Evolutionary conservation across 2,113 vertebrate species (phyloP), one percentile per base, ranked within the genome.

Genomic region (Pluvialis apricaria): DNA sequence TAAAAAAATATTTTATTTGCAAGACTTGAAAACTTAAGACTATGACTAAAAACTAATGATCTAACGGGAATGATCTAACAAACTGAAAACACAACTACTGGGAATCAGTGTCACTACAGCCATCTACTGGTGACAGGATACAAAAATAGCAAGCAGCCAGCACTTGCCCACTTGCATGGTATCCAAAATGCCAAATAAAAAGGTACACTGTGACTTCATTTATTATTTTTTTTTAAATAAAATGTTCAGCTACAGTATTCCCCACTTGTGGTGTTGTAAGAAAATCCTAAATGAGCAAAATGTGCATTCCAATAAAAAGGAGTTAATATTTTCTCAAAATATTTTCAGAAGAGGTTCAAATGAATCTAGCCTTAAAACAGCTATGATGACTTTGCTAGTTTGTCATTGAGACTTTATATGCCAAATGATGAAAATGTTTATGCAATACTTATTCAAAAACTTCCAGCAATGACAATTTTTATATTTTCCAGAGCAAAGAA

Each of bases 51-150:
- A 89, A 34, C 19, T 17, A 57, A 54, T 7, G 28, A 75, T 29
- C 32, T 42, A 60, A 71, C 1, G 16, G 32, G 29, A 86, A 36
- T 17, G 24, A 78, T 28, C 40, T 40, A 81, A 72, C 15, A 72
- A 77, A 60, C 19, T 62, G 44, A 68, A 83, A 64, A 72, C 4
- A 51, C 18, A 79, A 9, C 32, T 85, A 7, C 57, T 79, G 44
- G 49, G 71, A 80, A 82, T 40, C 21, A 81, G 29, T 36, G 69
- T 45, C 76, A 57, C 84, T 96, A 75, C 85, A 91, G 93, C 95
- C 96, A 91, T 71, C 96, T 97, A 42, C 96, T 92, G 96, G 96
- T 65, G 51, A 86, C 45, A 87, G 17, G 87, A 57, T 5, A 61
- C 32, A 90, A 86, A 72, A 79, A 4, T 0, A 60, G 34, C 66